A percentile compares a stretch with the other conserved stretches of the same genome.
Conservation (phyloP, 2,888 invertebrate species). For the Cremastobaeus sp. region DNA sequence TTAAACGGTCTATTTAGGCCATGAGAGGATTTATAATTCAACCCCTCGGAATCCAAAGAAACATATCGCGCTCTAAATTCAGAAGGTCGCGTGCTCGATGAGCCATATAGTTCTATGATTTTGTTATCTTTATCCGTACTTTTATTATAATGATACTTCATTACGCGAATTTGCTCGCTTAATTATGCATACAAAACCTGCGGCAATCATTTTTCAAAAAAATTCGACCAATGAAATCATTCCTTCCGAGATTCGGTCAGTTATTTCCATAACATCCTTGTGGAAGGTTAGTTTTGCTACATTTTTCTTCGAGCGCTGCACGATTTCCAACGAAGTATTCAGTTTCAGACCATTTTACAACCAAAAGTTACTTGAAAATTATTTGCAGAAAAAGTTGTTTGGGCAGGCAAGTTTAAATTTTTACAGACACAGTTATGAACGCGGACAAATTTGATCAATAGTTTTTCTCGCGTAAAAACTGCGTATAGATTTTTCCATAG, state of each 20-base stretch:
- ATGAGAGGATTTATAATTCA: conserved; percentile 58
- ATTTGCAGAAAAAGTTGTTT: too few relatives aligned
- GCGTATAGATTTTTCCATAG: not conserved
- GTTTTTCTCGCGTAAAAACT: not conserved
- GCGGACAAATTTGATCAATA: not conserved
- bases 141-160: conserved; percentile 15
- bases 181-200: not conserved
- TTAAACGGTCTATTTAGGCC: conserved; percentile 48
- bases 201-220: not conserved
- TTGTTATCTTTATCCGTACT: too few relatives aligned
- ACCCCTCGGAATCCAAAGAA: conserved; percentile 57
- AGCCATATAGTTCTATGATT: conserved; percentile 35
- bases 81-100: conserved; percentile 73
- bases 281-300: too few relatives aligned
- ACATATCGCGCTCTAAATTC: conserved; percentile 67
- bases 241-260: too few relatives aligned
- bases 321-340: too few relatives aligned
- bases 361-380: too few relatives aligned
- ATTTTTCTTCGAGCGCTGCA: too few relatives aligned
- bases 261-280: not conserved
- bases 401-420: too few relatives aligned
- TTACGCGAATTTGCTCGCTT: not conserved
- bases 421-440: too few relatives aligned
- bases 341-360: too few relatives aligned
- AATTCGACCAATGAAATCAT: too few relatives aligned